phyloP scores from a whole-genome alignment of 1,140 invertebrate genomes.

The Drosophila suzukii region DNA sequence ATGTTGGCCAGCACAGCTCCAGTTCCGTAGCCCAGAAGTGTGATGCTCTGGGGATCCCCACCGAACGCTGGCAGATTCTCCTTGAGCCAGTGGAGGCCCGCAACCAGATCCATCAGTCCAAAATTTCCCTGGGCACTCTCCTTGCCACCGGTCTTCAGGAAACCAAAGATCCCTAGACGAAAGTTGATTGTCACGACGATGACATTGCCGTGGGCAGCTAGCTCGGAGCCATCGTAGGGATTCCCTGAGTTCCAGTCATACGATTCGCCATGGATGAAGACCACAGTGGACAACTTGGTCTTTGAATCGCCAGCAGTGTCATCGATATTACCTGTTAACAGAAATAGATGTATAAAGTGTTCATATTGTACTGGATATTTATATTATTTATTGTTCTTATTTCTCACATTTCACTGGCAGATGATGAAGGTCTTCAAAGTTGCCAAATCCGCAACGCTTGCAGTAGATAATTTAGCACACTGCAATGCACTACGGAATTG shows the following conservation, averaged over 20 bases:
- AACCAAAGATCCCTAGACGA: conserved; percentile 98
- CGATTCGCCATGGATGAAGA: conserved; percentile 97
- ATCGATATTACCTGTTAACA: conserved; percentile 37
- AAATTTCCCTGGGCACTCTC: conserved; percentile 96
- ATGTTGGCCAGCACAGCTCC: conserved; percentile 97
- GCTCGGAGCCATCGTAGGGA: conserved; percentile 95
- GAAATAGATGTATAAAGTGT: no score
- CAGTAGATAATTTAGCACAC: conserved; percentile 89
- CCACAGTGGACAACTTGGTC: conserved; percentile 88
- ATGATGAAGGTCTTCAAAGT: conserved; percentile 32
- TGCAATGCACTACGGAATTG: conserved; percentile 98
- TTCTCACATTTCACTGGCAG: background rate
- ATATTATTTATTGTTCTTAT: no score
- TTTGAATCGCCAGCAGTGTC: conserved; percentile 14
- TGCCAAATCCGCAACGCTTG: conserved; percentile 96
- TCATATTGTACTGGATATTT: background rate
- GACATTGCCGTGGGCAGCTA: conserved; percentile 95
- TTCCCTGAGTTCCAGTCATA: conserved; percentile 97
- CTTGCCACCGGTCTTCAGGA: conserved; percentile 94
- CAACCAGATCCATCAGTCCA: conserved; percentile 96
- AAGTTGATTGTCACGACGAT: conserved; percentile 99
- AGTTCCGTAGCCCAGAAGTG: conserved; percentile 96
- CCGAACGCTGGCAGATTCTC: conserved; percentile 96
- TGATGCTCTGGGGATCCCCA: conserved; percentile 94
- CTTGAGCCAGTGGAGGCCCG: conserved; percentile 96